Evolutionary conservation across 1,140 invertebrate species (phyloP).

Genomic region (Catajapyx aquilonaris): DNA sequence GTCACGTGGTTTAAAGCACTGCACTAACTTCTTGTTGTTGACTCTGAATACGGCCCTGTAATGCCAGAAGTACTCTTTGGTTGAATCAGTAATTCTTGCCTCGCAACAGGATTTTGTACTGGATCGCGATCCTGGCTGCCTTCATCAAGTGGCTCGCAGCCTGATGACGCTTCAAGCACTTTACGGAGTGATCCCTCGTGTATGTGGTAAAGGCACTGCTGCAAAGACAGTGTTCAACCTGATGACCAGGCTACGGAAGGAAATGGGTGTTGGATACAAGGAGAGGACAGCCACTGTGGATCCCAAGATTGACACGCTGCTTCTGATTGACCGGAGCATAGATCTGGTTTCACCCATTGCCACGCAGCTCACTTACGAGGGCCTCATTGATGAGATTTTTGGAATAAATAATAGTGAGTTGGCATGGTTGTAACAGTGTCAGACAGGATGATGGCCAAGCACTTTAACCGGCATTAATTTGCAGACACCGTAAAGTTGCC

Average conservation of each 20-base stretch:
- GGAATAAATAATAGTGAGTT: conserved; percentile 42
- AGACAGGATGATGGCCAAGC: conserved; percentile 4
- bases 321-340: conserved; percentile 69
- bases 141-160: conserved; percentile 74
- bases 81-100: no score
- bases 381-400: conserved; percentile 82
- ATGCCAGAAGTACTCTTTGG: no score
- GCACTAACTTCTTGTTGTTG: no score
- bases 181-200: conserved; percentile 71
- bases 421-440: neutral
- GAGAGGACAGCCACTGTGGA: conserved; percentile 25
- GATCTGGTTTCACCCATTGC: conserved; percentile 82
- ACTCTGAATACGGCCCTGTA: no score
- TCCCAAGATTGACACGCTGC: conserved; percentile 62
- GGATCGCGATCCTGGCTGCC: conserved; percentile 68
- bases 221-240: conserved; percentile 78
- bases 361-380: conserved; percentile 93
- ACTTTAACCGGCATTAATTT: conserved; percentile 12
- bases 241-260: conserved; percentile 40
- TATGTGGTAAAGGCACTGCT: conserved; percentile 74
- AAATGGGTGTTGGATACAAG: no score
- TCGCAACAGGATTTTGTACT: conserved; percentile 56
- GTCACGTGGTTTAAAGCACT: no score
- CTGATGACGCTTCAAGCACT: conserved; percentile 64
- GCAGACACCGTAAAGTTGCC: conserved; percentile 63